Percentiles rank a stretch among this genome's conserved stretches.
Evolutionary conservation across 1,140 invertebrate species (phyloP).

Genomic region (Idris sp.): DNA sequence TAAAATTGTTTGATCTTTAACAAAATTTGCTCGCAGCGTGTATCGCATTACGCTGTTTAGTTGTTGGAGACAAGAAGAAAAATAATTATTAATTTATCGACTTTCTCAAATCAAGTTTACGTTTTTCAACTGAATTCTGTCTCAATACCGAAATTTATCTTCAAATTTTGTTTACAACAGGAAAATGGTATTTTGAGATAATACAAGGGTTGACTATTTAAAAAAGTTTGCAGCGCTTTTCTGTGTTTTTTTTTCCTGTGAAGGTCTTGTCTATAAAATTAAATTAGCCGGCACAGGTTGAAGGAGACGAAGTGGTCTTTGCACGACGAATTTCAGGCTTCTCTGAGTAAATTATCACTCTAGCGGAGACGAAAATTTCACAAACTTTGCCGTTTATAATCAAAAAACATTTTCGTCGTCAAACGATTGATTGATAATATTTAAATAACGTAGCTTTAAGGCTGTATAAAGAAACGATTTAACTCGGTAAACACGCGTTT

Average conservation of each 20-base stretch:
- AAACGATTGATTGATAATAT: slow-evolving; percentile 6
- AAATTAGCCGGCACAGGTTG: slow-evolving; percentile 33
- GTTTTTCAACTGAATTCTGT: no score
- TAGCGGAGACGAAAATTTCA: slow-evolving; percentile 1
- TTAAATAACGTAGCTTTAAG: no score
- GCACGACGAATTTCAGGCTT: slow-evolving; percentile 8
- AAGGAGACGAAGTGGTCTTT: slow-evolving; percentile 15
- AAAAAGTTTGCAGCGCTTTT: slow-evolving; percentile 37
- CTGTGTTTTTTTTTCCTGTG: slow-evolving; percentile 16
- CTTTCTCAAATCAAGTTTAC: no score
- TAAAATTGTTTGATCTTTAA: slow-evolving; percentile 25
- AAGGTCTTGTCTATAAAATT: slow-evolving; percentile 41
- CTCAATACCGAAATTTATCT: no score
- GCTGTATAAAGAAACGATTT: no score
- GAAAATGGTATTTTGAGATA: no score
- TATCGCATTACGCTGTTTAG: slow-evolving; percentile 6
- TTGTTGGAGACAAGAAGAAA: not conserved
- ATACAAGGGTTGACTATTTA: slow-evolving; percentile 21
- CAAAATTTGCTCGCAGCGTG: slow-evolving; percentile 8
- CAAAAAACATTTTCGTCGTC: slow-evolving; percentile 7
- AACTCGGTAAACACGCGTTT: no score
- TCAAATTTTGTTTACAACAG: no score
- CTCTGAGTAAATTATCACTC: slow-evolving; percentile 17
- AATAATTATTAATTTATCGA: no score
- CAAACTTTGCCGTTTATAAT: not conserved